Evolutionary conservation across 1,140 invertebrate genomes (phyloP).

Genomic region (Charaxes varanes): DNA sequence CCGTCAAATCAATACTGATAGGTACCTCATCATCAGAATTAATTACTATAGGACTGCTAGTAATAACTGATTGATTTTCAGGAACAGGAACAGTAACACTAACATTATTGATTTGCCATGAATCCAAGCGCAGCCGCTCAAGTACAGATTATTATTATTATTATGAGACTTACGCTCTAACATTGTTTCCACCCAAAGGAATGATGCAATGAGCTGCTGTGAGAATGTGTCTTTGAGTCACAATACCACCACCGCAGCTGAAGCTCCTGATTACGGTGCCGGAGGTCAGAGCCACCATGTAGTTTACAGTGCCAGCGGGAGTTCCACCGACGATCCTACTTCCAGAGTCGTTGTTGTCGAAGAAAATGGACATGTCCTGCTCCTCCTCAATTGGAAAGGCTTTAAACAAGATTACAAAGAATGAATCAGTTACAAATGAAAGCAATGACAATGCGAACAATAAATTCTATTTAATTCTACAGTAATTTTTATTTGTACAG

Average conservation of each 20-base stretch:
- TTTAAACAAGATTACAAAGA: too few species aligned
- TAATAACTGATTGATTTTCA: too few species aligned
- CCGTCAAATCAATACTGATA: too few species aligned
- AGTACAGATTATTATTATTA: constrained; percentile 5
- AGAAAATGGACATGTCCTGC: constrained; percentile 35
- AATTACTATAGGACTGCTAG: too few species aligned
- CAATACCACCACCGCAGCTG: constrained; percentile 44
- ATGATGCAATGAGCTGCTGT: constrained; percentile 56
- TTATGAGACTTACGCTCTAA: background rate
- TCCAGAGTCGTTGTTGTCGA: constrained; percentile 30
- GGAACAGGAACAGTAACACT: too few species aligned
- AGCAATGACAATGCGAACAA: too few species aligned
- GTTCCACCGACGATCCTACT: constrained; percentile 42
- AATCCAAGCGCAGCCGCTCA: too few species aligned
- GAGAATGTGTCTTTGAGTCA: constrained; percentile 31
- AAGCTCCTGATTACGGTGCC: constrained; percentile 28
- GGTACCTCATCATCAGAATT: too few species aligned
- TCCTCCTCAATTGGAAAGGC: constrained; percentile 26
- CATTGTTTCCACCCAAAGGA: background rate
- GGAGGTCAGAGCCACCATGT: constrained; percentile 41
- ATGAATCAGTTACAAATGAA: too few species aligned
- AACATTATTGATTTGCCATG: too few species aligned
- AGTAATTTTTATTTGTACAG: too few species aligned
- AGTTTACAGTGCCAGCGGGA: constrained; percentile 29
- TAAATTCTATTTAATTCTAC: too few species aligned